Evolutionary conservation across 2,888 invertebrate species (phyloP).

Genomic region (Eupithecia insigniata): DNA sequence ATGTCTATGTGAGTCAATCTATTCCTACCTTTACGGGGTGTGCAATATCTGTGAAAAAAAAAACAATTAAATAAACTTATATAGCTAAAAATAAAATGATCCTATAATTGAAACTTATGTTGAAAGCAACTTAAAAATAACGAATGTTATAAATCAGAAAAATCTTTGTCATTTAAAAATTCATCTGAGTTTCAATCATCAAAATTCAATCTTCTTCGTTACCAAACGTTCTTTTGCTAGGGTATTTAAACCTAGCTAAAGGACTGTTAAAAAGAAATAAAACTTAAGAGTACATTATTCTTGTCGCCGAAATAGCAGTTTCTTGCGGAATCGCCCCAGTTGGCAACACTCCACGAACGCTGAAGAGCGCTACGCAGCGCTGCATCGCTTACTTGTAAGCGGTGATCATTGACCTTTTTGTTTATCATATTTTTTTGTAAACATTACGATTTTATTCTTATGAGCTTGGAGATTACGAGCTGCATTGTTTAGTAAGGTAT

Average conservation of each 20-base stretch:
- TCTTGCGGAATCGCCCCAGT: background rate
- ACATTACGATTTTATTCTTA: slow-evolving; percentile 51
- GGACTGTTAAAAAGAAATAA: background rate
- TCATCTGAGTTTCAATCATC: too few species aligned
- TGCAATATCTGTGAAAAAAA: too few species aligned
- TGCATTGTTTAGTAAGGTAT: slow-evolving; percentile 29
- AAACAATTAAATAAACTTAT: too few species aligned
- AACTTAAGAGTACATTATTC: background rate
- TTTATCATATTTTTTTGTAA: slow-evolving; percentile 72
- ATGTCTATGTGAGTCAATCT: too few species aligned
- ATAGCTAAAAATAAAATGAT: too few species aligned
- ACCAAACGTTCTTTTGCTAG: background rate
- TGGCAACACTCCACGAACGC: slow-evolving; percentile 46
- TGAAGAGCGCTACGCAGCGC: slow-evolving; percentile 70
- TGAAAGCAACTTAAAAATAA: too few species aligned
- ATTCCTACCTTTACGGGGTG: too few species aligned
- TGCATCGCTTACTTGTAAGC: slow-evolving; percentile 64
- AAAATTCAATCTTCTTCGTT: too few species aligned
- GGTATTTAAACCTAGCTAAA: background rate
- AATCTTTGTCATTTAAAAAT: too few species aligned
- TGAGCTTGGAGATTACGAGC: slow-evolving; percentile 28
- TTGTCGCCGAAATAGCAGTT: background rate
- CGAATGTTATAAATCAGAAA: too few species aligned
- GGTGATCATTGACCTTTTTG: slow-evolving; percentile 79
- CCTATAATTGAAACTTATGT: too few species aligned